Percentiles rank a stretch among this genome's conserved stretches.
Evolutionary conservation across 2,797 vertebrate genomes (phyloP).

Genomic region (Acanthurus lineatus): DNA sequence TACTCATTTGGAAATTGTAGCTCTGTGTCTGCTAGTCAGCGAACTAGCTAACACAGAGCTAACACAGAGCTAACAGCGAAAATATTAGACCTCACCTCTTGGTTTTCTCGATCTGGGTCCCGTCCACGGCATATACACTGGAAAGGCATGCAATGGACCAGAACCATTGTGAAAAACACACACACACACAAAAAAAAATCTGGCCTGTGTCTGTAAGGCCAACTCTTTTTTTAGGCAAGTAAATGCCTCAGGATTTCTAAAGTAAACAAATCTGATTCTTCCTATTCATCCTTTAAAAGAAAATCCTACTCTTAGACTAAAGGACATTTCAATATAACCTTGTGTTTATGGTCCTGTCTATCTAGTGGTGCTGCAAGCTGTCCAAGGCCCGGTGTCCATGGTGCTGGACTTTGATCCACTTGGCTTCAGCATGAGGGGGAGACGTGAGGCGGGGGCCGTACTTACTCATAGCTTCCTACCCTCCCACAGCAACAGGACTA

Average conservation of each 20-base stretch:
- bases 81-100: conserved; percentile 85
- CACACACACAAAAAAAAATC: conserved; percentile 42
- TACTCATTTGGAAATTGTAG: conserved; percentile 29
- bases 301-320: conserved; percentile 16
- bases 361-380: conserved; percentile 46
- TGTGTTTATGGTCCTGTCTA: conserved; percentile 44
- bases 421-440: conserved; percentile 49
- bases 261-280: conserved; percentile 34
- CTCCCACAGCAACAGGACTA: conserved; percentile 61
- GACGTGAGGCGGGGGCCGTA: conserved; percentile 35
- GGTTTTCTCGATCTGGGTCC: conserved; percentile 76
- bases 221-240: conserved; percentile 25
- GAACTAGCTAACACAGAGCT: not conserved
- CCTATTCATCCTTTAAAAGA: conserved; percentile 35
- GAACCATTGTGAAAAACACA: conserved; percentile 80
- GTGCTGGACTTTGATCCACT: conserved; percentile 80
- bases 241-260: conserved; percentile 43
- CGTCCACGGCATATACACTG: conserved; percentile 86
- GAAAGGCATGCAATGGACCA: conserved; percentile 87
- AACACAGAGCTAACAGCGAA: too few relatives aligned
- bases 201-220: conserved; percentile 27
- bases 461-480: conserved; percentile 55
- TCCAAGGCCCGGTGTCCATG: conserved; percentile 54
- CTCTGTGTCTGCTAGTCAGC: conserved; percentile 26
- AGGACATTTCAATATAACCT: conserved; percentile 9